Evolutionary conservation across 2,888 invertebrate species (phyloP), one percentile per base, ranked within the genome.

Genomic region (Xestia sexstrigata): DNA sequence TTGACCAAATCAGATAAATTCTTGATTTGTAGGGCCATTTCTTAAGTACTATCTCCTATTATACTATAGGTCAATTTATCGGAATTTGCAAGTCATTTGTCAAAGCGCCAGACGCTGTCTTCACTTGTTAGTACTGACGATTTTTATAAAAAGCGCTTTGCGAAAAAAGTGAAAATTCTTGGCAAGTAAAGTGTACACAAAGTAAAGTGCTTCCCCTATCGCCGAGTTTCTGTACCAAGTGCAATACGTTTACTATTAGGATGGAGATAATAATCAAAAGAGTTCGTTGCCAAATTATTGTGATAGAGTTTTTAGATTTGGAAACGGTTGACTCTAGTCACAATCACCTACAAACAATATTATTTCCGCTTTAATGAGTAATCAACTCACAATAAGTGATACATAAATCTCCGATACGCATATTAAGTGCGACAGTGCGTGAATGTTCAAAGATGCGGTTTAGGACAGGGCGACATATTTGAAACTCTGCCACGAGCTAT

Each of bases 401-500:
- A 65, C n/a, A 85, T 87, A 73, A 83, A 87, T 88, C 86, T 83
- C 86, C 91, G 88, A 90, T 91, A 87, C 68, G 73, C 76, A 87
- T 87, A 90, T 90, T 91, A 90, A 90, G 89, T 90, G 87, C 91
- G 92, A 92, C 91, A 92, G 90, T 90, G 89, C 87, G 91, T 90
- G 88, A 93, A 92, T 92, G 87, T 91, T 91, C 87, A 89, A 89
- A 92, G 93, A 93, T 93, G 92, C 91, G 92, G 93, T 93, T 94
- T 94, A 92, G 93, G 94, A 93, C 93, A 93, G 92, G 86, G 93
- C 94, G 96, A 96, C 96, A 96, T 96, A 96, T 96, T 96, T 96
- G 96, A 96, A 96, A 92, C 96, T 92, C 92, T 96, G 96, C 96
- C 96, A 96, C 94, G 86, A 91, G 92, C 89, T 96, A 96, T 96